Evolutionary conservation across 2,888 invertebrate species (phyloP).

Genomic region (Orthonevra nobilis): DNA sequence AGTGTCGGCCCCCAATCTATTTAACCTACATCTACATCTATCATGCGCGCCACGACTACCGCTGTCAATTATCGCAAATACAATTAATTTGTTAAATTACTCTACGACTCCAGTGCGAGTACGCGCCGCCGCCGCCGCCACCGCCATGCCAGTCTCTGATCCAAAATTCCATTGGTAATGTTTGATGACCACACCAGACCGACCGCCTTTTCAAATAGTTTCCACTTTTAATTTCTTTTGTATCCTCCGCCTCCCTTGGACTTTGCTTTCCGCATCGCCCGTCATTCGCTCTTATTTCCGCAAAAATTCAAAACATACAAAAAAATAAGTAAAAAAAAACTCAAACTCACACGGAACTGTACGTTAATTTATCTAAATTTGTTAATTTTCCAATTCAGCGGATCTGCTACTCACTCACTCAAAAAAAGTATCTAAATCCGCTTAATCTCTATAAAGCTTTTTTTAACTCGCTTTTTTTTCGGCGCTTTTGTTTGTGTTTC

Average conservation of each 20-base stretch:
- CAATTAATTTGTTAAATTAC: conserved; percentile 64
- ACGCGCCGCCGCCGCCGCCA: not conserved
- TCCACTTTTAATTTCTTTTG: not conserved
- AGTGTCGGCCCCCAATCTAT: conserved; percentile 28
- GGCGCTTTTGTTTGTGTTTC: not conserved
- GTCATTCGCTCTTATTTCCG: conserved; percentile 49
- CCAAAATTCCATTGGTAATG: too few relatives aligned
- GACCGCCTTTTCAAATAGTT: conserved; percentile 32
- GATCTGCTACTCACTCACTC: too few relatives aligned
- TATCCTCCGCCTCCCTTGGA: not conserved
- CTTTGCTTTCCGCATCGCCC: not conserved
- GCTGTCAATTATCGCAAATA: conserved; percentile 63
- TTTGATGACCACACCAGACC: conserved; percentile 12
- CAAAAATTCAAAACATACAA: not conserved
- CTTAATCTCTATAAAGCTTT: conserved; percentile 24
- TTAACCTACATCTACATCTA: conserved; percentile 51
- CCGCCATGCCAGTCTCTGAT: conserved; percentile 28
- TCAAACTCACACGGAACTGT: conserved; percentile 22
- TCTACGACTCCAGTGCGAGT: conserved; percentile 3
- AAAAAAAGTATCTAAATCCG: too few relatives aligned
- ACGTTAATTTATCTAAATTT: conserved; percentile 61
- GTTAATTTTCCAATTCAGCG: conserved; percentile 69
- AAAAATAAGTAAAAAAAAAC: conserved; percentile 3
- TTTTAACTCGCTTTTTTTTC: not conserved
- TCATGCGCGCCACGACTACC: too few relatives aligned